These are phyloP conservation scores for Trachymyrmex septentrionalis DNA, from an alignment of 1,140 invertebrate species.

Conservation along the genomic window DNA sequence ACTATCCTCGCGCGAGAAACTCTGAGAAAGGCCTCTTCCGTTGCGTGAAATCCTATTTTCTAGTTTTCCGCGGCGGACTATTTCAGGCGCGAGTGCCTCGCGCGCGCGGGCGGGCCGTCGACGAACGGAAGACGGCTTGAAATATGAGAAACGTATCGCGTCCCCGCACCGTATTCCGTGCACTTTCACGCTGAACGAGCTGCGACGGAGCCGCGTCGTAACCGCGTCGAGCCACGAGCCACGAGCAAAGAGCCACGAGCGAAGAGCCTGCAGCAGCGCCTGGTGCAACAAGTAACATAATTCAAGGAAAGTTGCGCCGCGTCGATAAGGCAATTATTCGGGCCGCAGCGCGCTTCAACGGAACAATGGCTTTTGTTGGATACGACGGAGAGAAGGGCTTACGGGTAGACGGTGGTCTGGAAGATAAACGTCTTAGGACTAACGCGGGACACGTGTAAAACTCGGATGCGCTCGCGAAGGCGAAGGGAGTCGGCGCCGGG, in stretches of 20 bases:
- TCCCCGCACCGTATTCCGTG: conserved; percentile 45
- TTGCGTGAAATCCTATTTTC: conserved; percentile 64
- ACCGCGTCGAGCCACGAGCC: conserved; percentile 46
- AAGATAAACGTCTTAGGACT: conserved; percentile 65
- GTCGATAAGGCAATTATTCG: conserved; percentile 77
- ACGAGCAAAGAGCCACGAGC: conserved; percentile 36
- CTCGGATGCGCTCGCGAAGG: conserved; percentile 23
- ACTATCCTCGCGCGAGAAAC: conserved; percentile 31
- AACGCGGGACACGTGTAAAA: conserved; percentile 58
- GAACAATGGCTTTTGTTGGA: conserved; percentile 76
- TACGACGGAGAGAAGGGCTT: conserved; percentile 63
- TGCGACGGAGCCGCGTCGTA: conserved; percentile 42
- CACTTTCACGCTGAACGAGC: conserved; percentile 65
- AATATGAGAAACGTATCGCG: conserved; percentile 73
- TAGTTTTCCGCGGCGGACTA: conserved; percentile 30
- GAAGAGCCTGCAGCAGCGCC: conserved; percentile 35
- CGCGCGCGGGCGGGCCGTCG: not conserved
- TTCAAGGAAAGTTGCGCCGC: conserved; percentile 75
- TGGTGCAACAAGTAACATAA: conserved; percentile 75
- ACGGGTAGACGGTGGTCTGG: conserved; percentile 52
- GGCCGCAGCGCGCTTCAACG: conserved; percentile 58
- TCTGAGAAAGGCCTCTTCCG: not conserved
- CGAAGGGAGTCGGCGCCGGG: not conserved
- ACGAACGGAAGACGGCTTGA: conserved; percentile 47
- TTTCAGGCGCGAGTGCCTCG: conserved; percentile 39